Percentiles rank a stretch among this genome's conserved stretches.
phyloP scores from a whole-genome alignment of 1,140 invertebrate genomes.

The Euura lappo region DNA sequence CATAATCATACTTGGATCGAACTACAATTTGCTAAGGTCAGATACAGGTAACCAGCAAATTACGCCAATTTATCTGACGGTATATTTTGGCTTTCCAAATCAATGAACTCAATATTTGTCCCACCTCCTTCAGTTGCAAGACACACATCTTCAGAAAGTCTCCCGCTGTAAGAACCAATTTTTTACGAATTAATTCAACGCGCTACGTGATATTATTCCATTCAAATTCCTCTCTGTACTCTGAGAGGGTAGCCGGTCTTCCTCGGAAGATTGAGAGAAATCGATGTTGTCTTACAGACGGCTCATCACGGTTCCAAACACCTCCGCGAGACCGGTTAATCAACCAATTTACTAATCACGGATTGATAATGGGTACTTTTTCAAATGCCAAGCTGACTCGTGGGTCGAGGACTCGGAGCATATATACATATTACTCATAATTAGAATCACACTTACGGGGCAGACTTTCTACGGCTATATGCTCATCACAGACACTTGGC shows the following conservation, averaged over 20 bases:
- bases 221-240: background rate
- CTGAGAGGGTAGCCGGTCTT: background rate
- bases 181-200: background rate
- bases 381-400: too few species aligned
- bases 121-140: background rate
- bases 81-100: background rate
- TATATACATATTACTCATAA: too few species aligned
- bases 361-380: too few species aligned
- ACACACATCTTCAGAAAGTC: background rate
- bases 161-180: background rate
- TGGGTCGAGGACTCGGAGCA: too few species aligned
- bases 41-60: background rate
- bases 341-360: too few species aligned
- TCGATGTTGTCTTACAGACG: background rate
- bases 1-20: background rate
- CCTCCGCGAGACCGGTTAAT: too few species aligned
- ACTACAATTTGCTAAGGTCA: background rate
- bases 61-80: background rate
- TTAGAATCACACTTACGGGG: too few species aligned
- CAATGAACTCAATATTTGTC: background rate
- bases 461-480: background rate
- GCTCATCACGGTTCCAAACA: too few species aligned
- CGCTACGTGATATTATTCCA: background rate
- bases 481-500: background rate
- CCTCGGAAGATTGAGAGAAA: background rate